Base-by-base conservation (phyloP, 2,888 invertebrate genomes). In the Drosophila neutralis region DNA sequence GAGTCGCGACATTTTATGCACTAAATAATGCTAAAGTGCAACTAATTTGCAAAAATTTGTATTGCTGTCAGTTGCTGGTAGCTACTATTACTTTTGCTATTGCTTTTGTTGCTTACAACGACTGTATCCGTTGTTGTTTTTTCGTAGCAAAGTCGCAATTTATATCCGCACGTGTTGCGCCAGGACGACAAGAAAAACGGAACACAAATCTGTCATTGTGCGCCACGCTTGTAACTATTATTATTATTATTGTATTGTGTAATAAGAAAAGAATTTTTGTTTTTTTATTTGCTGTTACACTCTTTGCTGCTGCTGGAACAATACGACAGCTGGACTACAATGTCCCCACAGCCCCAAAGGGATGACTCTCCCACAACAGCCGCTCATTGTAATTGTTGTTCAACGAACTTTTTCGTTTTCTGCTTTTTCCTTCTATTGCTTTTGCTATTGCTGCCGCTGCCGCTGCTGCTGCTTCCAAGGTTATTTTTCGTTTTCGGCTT, bases 371-470 rank as follows among this genome's bases (percentile, higher is more conserved):
- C 63, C 53, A 65, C 70, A 51, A 67, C 74, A 57, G 53, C 59
- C 65, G 72, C 64, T 87, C 69, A 78, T 85, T 86, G 90, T 85
- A 87, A 88, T 85, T 87, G 88, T 86, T 87, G 83, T 81, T 77
- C 86, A 78, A 73, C 79, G 78, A 77, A 83, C 76, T 87, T 87
- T 86, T 85, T 78, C 80, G 65, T 78, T 79, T 76, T 68, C 77
- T 67, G 60, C 52, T 66, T 68, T 66, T 61, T 38, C 36, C 58
- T 53, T 42, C 31, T 62, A n/a, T 45, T 57, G 52, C 64, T 21
- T 21, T 42, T 42, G 21, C 21, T 21, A 42, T 42, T 60, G 35
- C 18, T 27, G 49, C 24, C 45, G 42, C 36, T 51, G 48, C 33
- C 56, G 31, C 21, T 60, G 35, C 13, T 51, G 48, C 33, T 63